Evolutionary conservation across 1,140 invertebrate genomes (phyloP), one percentile per base, ranked within the genome.

Genomic region (Lordiphosa mommai): DNA sequence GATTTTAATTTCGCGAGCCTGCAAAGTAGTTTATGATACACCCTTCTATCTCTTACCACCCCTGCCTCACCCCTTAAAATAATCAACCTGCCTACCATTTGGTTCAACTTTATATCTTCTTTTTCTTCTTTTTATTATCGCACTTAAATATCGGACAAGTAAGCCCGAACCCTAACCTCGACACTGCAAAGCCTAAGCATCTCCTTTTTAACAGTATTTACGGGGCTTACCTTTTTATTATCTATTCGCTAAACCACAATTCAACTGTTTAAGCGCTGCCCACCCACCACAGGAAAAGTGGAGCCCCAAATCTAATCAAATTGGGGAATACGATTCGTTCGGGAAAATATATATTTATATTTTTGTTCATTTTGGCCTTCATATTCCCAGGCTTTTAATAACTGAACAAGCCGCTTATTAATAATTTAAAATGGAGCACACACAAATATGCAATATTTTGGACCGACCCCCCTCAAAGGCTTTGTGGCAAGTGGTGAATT

Each of bases 341-440:
- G n/a, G 30, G 7, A 37, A 23, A 23, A 23, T 23, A 23, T 23
- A 6, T 23, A 5, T 23, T 32, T 16, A 12, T 34, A 48, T 61
- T 38, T 37, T 23, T 67, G 1, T 33, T 38, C 13, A 30, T 46
- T 16, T 27, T 56, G 38, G n/a, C n/a, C 41, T 55, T 41, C 38
- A 60, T 77, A 76, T 77, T 84, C 77, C 77, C 77, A 84, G 71
- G 68, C 77, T 84, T 84, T 84, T 84, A 84, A 84, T 84, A 84
- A 84, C 77, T 85, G 77, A 84, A 84, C 72, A 84, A 84, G 77
- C 72, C 68, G 79, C 77, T 84, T 79, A 84, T 84, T 84, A 84
- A 84, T 84, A 72, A 84, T 84, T 84, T 77, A 84, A 84, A 84
- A 84, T 84, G 65, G 72, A 84, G 68, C 76, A 77, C 69, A 77